A percentile compares a stretch with the other conserved stretches of the same genome.
Evolutionary conservation across 1,140 invertebrate genomes (phyloP).

Genomic region (Nebria ingens): DNA sequence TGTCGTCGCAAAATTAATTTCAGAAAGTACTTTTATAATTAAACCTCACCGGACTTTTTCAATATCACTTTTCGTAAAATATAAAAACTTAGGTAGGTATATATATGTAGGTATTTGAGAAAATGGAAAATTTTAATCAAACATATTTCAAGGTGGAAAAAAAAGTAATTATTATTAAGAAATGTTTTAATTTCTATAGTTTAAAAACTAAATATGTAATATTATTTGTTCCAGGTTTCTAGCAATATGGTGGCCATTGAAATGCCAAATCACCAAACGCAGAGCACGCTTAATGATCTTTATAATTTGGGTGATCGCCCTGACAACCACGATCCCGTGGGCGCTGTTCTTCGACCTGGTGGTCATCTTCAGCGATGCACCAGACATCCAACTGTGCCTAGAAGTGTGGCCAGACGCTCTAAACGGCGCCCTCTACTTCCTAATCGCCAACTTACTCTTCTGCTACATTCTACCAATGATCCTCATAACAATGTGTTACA

Average conservation of each 20-base stretch:
- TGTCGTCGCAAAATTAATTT: too few relatives aligned
- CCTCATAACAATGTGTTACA: slow-evolving; percentile 84
- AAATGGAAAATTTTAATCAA: neutral
- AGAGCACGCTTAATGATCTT: slow-evolving; percentile 76
- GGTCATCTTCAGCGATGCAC: slow-evolving; percentile 57
- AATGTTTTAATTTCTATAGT: neutral
- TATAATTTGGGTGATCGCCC: slow-evolving; percentile 83
- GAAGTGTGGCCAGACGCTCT: slow-evolving; percentile 76
- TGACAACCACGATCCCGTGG: slow-evolving; percentile 79
- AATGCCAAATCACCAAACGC: slow-evolving; percentile 80
- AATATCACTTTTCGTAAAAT: too few relatives aligned
- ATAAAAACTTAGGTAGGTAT: too few relatives aligned
- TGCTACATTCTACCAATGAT: slow-evolving; percentile 90
- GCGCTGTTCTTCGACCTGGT: slow-evolving; percentile 79
- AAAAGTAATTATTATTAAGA: neutral
- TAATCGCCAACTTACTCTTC: slow-evolving; percentile 78
- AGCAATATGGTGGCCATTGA: slow-evolving; percentile 89
- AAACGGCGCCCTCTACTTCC: slow-evolving; percentile 73
- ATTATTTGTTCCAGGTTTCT: slow-evolving; percentile 72
- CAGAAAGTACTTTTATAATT: too few relatives aligned
- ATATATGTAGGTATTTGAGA: slow-evolving; percentile 1
- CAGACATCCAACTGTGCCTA: slow-evolving; percentile 61
- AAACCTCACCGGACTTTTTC: too few relatives aligned
- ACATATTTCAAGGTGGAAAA: neutral
- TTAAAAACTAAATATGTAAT: slow-evolving; percentile 3